These are phyloP conservation scores for Helicoverpa armigera DNA, from an alignment of 1,140 invertebrate genomes.

Conservation along the genomic window DNA sequence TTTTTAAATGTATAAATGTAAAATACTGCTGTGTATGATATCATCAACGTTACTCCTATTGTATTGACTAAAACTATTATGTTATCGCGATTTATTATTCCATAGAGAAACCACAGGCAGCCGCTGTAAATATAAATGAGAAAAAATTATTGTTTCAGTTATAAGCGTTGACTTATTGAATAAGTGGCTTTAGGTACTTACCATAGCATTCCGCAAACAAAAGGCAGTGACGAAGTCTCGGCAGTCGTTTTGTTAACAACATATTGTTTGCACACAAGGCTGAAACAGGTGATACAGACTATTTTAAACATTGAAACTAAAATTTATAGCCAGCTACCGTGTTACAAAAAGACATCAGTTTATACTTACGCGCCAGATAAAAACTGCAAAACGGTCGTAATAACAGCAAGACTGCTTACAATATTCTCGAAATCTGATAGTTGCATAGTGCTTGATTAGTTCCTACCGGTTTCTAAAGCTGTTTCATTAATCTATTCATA, in stretches of 20 bases:
- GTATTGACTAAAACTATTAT: constrained; percentile 90
- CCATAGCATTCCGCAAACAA: constrained; percentile 92
- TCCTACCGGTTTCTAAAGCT: not conserved
- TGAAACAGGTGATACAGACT: constrained; percentile 75
- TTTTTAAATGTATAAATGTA: constrained; percentile 89
- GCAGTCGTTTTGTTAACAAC: constrained; percentile 89
- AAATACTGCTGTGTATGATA: constrained; percentile 89
- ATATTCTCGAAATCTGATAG: constrained; percentile 63
- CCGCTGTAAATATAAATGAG: constrained; percentile 83
- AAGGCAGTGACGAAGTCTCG: constrained; percentile 91
- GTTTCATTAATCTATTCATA: not conserved
- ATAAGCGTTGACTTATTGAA: constrained; percentile 5
- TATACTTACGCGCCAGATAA: constrained; percentile 75
- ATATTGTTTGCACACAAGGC: constrained; percentile 90
- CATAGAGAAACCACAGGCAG: constrained; percentile 91
- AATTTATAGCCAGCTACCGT: not conserved
- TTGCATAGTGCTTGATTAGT: constrained; percentile 57
- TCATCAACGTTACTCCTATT: constrained; percentile 89
- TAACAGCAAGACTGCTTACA: constrained; percentile 70
- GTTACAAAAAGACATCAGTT: not conserved
- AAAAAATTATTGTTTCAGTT: constrained; percentile 30
- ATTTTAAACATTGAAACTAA: not conserved
- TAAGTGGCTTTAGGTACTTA: constrained; percentile 81
- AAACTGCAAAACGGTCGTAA: constrained; percentile 76
- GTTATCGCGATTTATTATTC: constrained; percentile 88